phyloP scores from a whole-genome alignment of 2,113 vertebrate species.

The Emydocephalus ijimae region DNA sequence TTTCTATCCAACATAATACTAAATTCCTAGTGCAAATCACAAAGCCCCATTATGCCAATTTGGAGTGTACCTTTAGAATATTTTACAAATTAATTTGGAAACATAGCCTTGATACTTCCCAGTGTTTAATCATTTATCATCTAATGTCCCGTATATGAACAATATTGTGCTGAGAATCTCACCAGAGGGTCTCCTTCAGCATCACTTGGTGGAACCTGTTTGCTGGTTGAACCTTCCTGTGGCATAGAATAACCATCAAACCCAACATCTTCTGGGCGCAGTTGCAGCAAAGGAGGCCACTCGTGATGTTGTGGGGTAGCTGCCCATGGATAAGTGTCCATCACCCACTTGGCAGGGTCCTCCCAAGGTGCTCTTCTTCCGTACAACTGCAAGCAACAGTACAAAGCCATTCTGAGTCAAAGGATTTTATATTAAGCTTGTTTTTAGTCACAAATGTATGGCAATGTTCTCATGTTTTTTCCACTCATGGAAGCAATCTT shows the following conservation, averaged over 20 bases:
- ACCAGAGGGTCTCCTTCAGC: constrained; percentile 94
- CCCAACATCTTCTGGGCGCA: constrained; percentile 93
- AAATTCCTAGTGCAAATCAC: background rate
- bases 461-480: background rate
- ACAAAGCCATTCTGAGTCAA: background rate
- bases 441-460: background rate
- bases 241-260: constrained; percentile 89
- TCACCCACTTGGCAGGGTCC: constrained; percentile 95
- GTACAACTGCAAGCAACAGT: constrained; percentile 75
- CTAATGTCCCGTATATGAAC: background rate
- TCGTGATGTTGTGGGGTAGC: constrained; percentile 82
- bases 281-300: constrained; percentile 92
- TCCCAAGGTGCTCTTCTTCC: constrained; percentile 93
- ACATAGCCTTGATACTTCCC: background rate
- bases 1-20: background rate
- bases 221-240: constrained; percentile 82
- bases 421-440: too few relatives aligned
- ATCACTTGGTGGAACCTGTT: constrained; percentile 83
- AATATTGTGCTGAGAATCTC: constrained; percentile 20
- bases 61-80: background rate
- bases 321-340: constrained; percentile 92
- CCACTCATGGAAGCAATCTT: fast-evolving
- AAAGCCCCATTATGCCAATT: background rate
- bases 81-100: background rate
- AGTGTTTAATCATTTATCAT: background rate